Conservation (phyloP, 2,113 vertebrate genomes). For the Equus przewalskii region DNA sequence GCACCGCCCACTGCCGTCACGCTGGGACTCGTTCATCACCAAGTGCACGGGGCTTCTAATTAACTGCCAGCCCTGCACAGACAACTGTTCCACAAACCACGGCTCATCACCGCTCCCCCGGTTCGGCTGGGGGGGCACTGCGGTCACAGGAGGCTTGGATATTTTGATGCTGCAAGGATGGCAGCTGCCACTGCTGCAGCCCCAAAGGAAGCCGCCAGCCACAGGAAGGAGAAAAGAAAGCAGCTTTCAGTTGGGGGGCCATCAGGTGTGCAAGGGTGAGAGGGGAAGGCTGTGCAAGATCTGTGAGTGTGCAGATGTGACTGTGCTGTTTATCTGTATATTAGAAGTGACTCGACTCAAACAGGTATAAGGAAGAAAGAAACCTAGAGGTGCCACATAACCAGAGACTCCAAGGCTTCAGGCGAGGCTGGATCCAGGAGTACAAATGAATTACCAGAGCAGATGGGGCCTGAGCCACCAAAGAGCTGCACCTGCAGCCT, state of each 20-base stretch:
- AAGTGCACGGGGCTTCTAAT: conserved; percentile 89
- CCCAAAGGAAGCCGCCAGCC: not conserved
- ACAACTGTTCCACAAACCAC: conserved; percentile 88
- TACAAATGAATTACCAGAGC: not conserved
- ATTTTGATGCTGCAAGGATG: conserved; percentile 51
- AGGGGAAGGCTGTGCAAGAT: not conserved
- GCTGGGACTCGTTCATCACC: conserved; percentile 92
- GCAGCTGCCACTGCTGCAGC: conserved; percentile 7
- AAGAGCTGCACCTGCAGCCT: not conserved
- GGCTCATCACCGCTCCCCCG: conserved; percentile 80
- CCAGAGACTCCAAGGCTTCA: not conserved
- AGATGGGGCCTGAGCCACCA: not conserved
- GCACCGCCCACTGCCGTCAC: conserved; percentile 84
- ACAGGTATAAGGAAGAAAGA: not conserved
- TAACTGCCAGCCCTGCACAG: conserved; percentile 88
- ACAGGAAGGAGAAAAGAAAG: not conserved
- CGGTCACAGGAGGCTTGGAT: conserved; percentile 71
- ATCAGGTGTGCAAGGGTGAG: rapidly evolving
- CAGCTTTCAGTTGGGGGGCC: rapidly evolving
- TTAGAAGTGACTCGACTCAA: not conserved
- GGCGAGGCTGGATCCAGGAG: not conserved
- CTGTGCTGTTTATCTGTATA: not conserved
- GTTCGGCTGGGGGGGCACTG: conserved; percentile 78
- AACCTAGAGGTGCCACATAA: not conserved
- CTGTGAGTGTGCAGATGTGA: no score